Conservation (phyloP, 2,113 vertebrate genomes). For the Columbina picui region DNA sequence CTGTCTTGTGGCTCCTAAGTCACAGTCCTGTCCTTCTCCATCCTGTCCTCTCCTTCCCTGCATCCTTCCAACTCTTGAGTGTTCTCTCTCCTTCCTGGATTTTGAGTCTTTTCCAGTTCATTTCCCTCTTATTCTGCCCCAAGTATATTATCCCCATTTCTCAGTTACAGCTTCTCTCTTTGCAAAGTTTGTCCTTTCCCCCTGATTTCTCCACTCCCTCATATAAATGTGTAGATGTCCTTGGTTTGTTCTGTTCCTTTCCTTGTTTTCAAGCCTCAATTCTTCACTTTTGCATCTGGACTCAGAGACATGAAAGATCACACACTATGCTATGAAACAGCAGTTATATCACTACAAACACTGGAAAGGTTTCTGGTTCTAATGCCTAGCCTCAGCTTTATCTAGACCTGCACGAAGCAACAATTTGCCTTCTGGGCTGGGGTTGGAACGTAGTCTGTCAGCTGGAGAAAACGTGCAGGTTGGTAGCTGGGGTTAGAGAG, state of each 20-base stretch:
- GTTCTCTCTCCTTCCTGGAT: neutral
- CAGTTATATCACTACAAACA: neutral
- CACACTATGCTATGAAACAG: neutral
- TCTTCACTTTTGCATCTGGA: neutral
- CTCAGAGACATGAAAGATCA: neutral
- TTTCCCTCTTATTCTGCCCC: neutral
- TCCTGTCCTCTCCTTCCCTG: neutral
- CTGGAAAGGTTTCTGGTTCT: neutral
- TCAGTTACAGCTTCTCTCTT: neutral
- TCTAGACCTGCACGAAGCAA: neutral
- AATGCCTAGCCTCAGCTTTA: neutral
- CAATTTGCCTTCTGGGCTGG: neutral
- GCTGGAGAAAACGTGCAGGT: neutral
- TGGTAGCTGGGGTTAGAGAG: neutral
- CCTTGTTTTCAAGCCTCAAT: neutral
- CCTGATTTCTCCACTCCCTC: neutral
- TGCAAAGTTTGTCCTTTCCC: slow-evolving; percentile 31
- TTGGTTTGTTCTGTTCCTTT: neutral
- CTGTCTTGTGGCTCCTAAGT: neutral
- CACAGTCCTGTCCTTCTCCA: neutral
- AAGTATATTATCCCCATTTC: neutral
- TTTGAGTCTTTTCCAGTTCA: neutral
- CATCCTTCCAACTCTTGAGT: neutral
- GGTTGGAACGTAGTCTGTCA: neutral
- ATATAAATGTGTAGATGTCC: neutral